Conservation (phyloP, 2,113 vertebrate species). For the Butorides virescens region DNA sequence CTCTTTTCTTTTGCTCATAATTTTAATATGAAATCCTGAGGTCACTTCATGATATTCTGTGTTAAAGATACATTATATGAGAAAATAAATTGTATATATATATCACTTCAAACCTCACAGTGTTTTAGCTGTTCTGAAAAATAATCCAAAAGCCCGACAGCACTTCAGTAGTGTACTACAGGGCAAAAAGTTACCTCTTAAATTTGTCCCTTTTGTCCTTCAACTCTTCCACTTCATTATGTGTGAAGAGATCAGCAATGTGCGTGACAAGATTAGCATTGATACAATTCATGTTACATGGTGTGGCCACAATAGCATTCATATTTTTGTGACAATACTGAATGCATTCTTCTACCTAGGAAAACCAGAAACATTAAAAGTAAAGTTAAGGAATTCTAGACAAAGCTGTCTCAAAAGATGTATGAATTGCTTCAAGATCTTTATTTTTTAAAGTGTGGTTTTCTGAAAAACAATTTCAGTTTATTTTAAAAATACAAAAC, state of each 20-base stretch:
- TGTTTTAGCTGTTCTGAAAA: neutral
- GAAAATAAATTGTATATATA: neutral
- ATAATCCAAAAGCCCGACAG: neutral
- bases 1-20: neutral
- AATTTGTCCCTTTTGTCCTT: constrained; percentile 98
- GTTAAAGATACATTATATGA: neutral
- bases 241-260: constrained; percentile 90
- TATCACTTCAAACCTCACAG: neutral
- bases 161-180: neutral
- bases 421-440: neutral
- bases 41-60: neutral
- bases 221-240: constrained; percentile 92
- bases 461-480: neutral
- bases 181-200: constrained; percentile 82
- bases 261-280: constrained; percentile 89
- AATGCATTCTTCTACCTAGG: constrained; percentile 93
- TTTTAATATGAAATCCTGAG: neutral
- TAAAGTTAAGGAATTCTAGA: neutral
- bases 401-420: neutral
- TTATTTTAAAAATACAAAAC: neutral
- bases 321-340: constrained; percentile 94
- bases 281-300: constrained; percentile 99
- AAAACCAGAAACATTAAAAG: neutral
- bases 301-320: constrained; percentile 91
- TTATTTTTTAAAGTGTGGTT: neutral